Percentiles rank a stretch among this genome's conserved stretches.
Evolutionary conservation across 2,113 vertebrate species (phyloP).

Genomic region (Pachypanchax playfairii): DNA sequence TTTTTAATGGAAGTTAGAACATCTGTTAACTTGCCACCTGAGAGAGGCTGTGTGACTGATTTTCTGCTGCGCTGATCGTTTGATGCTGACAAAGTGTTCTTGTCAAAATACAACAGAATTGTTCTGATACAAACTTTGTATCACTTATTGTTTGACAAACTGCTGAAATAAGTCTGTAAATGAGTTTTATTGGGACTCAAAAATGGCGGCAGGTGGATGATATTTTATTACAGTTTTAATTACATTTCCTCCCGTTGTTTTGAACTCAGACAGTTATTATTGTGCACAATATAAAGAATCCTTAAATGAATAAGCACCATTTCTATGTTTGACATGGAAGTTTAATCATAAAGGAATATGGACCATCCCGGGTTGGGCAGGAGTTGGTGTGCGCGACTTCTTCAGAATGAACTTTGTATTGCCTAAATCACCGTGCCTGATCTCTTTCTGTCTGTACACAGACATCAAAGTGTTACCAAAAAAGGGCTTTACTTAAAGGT

Average conservation of each 20-base stretch:
- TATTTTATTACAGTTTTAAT: constrained; percentile 81
- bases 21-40: constrained; percentile 58
- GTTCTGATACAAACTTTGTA: constrained; percentile 34
- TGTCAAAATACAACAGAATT: constrained; percentile 56
- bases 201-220: constrained; percentile 66
- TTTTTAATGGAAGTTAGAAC: constrained; percentile 34
- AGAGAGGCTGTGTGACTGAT: constrained; percentile 45
- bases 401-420: constrained; percentile 64
- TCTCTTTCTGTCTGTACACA: constrained; percentile 36
- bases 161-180: constrained; percentile 43
- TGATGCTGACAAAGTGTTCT: constrained; percentile 57
- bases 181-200: constrained; percentile 58
- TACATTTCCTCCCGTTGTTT: constrained; percentile 68
- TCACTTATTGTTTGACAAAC: constrained; percentile 49
- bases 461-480: constrained; percentile 35
- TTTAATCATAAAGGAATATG: constrained; percentile 67
- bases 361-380: constrained; percentile 46
- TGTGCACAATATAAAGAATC: constrained; percentile 67
- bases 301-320: constrained; percentile 35
- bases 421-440: constrained; percentile 82
- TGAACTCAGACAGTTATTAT: constrained; percentile 58
- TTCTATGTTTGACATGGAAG: constrained; percentile 57
- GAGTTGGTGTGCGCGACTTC: constrained; percentile 45
- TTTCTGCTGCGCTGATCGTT: constrained; percentile 48
- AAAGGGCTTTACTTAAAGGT: constrained; percentile 55